Conservation (phyloP, 2,797 vertebrate genomes). For the Acanthopagrus latus region DNA sequence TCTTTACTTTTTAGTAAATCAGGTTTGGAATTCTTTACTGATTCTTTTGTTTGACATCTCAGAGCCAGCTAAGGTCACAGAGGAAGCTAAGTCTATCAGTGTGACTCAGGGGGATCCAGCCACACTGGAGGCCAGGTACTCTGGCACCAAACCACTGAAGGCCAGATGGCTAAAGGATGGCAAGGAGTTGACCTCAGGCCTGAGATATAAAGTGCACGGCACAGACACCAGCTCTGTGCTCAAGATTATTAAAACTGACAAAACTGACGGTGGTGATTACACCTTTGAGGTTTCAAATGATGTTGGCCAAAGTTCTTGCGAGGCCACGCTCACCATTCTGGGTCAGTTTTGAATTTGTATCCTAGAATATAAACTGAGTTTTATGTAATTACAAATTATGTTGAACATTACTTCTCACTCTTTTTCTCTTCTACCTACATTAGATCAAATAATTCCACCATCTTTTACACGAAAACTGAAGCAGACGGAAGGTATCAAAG, state of each 20-base stretch:
- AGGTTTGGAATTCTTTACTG: constrained; percentile 28
- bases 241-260: constrained; percentile 93
- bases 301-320: constrained; percentile 91
- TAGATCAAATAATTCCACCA: constrained; percentile 98
- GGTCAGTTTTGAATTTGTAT: constrained; percentile 86
- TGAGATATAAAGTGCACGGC: constrained; percentile 92
- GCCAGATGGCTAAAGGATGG: constrained; percentile 92
- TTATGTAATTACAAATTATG: constrained; percentile 5
- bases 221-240: constrained; percentile 92
- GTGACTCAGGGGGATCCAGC: constrained; percentile 97
- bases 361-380: not conserved
- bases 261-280: constrained; percentile 92
- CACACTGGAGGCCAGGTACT: constrained; percentile 95
- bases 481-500: constrained; percentile 95
- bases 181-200: constrained; percentile 89
- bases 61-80: constrained; percentile 95
- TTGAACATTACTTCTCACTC: constrained; percentile 29
- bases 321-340: constrained; percentile 91
- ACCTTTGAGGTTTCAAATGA: constrained; percentile 95
- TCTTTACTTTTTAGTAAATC: not conserved
- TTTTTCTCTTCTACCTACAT: constrained; percentile 61
- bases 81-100: constrained; percentile 94
- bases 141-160: constrained; percentile 93
- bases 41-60: constrained; percentile 77
- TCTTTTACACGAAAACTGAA: constrained; percentile 97